These are phyloP conservation scores for Neotoma lepida DNA, from an alignment of 2,113 vertebrate species.

Conservation along the genomic window DNA sequence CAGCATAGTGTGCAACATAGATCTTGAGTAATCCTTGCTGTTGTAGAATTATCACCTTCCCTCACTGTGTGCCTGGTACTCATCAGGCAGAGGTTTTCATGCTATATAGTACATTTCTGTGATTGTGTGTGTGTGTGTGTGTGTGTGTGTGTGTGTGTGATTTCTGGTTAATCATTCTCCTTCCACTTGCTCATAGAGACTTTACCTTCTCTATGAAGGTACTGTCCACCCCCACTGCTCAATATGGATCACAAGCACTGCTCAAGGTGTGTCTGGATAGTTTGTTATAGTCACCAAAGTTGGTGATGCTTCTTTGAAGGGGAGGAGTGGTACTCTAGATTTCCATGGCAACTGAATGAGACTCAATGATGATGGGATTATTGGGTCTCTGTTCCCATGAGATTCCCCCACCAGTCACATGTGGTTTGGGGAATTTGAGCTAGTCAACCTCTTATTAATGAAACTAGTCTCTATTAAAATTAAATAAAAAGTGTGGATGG, in stretches of 20 bases:
- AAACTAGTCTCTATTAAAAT: conserved; percentile 30
- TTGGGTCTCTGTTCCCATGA: neutral
- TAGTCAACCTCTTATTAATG: conserved; percentile 13
- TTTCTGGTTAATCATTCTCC: neutral
- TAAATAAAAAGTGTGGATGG: conserved; percentile 24
- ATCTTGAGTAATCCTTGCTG: neutral
- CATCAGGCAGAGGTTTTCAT: neutral
- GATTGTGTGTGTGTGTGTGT: neutral
- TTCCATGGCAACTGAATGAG: conserved; percentile 44
- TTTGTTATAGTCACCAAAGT: neutral
- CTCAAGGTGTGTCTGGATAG: neutral
- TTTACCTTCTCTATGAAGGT: fast-evolving
- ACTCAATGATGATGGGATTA: neutral
- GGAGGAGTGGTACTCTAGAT: neutral
- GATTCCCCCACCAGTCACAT: neutral
- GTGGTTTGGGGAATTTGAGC: neutral
- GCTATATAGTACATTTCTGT: neutral
- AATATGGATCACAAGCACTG: fast-evolving
- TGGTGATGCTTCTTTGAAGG: neutral
- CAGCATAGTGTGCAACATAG: fast-evolving
- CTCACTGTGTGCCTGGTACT: neutral
- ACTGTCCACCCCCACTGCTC: neutral
- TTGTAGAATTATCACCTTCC: too few relatives aligned
- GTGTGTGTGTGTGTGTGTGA: neutral
- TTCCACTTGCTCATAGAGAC: neutral